Percentiles rank a stretch among this genome's conserved stretches.
Evolutionary conservation across 2,888 invertebrate species (phyloP).

Genomic region (Napeogenes sylphis): DNA sequence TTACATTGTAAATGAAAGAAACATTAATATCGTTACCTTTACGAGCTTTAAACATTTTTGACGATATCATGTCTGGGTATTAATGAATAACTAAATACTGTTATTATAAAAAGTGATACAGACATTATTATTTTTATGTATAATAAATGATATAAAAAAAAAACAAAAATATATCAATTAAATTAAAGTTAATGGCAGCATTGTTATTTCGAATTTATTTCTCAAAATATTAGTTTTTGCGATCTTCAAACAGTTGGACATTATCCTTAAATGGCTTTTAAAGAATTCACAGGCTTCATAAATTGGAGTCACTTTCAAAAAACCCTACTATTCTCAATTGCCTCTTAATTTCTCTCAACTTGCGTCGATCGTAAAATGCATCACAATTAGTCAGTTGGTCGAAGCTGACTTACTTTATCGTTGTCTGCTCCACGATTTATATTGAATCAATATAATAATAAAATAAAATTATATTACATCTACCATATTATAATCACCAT

Average conservation of each 20-base stretch:
- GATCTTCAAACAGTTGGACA: conserved; percentile 42
- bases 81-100: too few relatives aligned
- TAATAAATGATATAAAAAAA: too few relatives aligned
- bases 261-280: conserved; percentile 55
- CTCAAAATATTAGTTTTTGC: neutral
- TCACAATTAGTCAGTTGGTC: conserved; percentile 65
- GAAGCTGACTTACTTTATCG: conserved; percentile 49
- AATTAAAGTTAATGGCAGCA: too few relatives aligned
- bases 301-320: conserved; percentile 59
- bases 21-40: conserved; percentile 10
- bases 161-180: too few relatives aligned
- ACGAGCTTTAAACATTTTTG: too few relatives aligned
- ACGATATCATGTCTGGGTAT: too few relatives aligned
- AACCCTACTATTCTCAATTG: conserved; percentile 62
- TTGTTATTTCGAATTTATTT: too few relatives aligned
- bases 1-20: conserved; percentile 17
- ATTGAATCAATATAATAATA: conserved; percentile 2
- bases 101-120: too few relatives aligned
- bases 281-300: conserved; percentile 56
- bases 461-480: neutral
- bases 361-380: conserved; percentile 64
- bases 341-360: conserved; percentile 56
- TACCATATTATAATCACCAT: neutral
- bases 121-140: too few relatives aligned
- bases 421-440: conserved; percentile 35